phyloP scores from a whole-genome alignment of 2,113 vertebrate genomes.

The Sterrhoptilus dennistouni region DNA sequence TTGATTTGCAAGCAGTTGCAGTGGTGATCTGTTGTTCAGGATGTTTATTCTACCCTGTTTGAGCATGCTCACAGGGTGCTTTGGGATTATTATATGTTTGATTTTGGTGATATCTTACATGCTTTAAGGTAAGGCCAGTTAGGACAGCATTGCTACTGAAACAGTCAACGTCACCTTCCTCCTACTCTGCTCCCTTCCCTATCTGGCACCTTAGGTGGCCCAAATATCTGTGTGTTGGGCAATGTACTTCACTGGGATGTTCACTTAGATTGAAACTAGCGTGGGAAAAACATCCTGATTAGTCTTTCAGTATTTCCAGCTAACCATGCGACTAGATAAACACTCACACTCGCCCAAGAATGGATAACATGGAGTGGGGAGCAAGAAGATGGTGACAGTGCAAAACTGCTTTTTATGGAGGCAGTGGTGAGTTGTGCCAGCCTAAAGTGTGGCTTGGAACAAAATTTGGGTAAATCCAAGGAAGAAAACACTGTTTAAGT shows the following conservation, averaged over 20 bases:
- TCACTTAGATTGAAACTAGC: background rate
- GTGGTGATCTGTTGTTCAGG: background rate
- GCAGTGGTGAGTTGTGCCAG: background rate
- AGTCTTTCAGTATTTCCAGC: background rate
- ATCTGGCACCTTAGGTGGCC: background rate
- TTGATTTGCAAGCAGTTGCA: background rate
- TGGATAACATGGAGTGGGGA: background rate
- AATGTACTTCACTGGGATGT: background rate
- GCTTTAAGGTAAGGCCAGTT: background rate
- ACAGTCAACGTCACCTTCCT: background rate
- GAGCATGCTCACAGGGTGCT: background rate
- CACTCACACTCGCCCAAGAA: fast-evolving
- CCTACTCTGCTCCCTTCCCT: background rate
- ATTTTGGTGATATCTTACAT: background rate
- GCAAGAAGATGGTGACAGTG: background rate
- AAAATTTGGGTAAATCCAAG: background rate
- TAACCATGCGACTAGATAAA: background rate
- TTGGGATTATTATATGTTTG: background rate
- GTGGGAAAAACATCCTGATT: background rate
- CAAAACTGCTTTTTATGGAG: background rate
- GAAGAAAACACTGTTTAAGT: background rate
- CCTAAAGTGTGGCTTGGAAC: background rate
- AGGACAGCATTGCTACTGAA: background rate
- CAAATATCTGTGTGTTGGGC: background rate
- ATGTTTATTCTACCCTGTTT: background rate